Evolutionary conservation across 2,888 invertebrate species (phyloP).

Genomic region (Barypeithes pellucidus): DNA sequence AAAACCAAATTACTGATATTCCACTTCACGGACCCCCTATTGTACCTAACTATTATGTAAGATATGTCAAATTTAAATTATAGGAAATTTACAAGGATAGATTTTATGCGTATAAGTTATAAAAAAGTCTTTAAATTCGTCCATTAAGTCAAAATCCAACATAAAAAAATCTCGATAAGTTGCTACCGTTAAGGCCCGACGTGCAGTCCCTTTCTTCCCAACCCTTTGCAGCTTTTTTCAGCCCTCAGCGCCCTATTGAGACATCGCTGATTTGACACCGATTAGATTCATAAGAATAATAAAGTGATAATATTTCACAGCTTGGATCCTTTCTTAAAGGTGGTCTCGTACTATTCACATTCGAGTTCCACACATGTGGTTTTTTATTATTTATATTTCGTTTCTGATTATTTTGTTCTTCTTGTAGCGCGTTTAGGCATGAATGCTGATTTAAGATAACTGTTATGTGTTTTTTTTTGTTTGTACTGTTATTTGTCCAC

Average conservation of each 20-base stretch:
- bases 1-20: too few relatives aligned
- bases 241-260: slow-evolving; percentile 59
- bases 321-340: slow-evolving; percentile 63
- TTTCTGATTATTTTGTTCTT: slow-evolving; percentile 40
- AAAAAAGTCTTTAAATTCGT: too few relatives aligned
- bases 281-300: slow-evolving; percentile 65
- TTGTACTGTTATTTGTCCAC: slow-evolving; percentile 29
- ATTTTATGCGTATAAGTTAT: too few relatives aligned
- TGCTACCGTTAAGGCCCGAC: slow-evolving; percentile 62
- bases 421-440: slow-evolving; percentile 37
- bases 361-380: slow-evolving; percentile 58
- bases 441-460: slow-evolving; percentile 43
- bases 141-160: neutral
- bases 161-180: slow-evolving; percentile 57
- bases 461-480: slow-evolving; percentile 17
- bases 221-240: slow-evolving; percentile 63
- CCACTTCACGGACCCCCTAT: too few relatives aligned
- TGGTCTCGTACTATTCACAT: slow-evolving; percentile 60
- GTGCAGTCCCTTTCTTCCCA: slow-evolving; percentile 57
- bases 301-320: slow-evolving; percentile 66
- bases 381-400: slow-evolving; percentile 58
- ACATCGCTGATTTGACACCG: slow-evolving; percentile 60
- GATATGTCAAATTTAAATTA: too few relatives aligned
- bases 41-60: too few relatives aligned
- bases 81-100: too few relatives aligned